These are phyloP conservation scores for Eudyptes chrysolophus DNA, from an alignment of 2,113 vertebrate genomes.

Conservation along the genomic window DNA sequence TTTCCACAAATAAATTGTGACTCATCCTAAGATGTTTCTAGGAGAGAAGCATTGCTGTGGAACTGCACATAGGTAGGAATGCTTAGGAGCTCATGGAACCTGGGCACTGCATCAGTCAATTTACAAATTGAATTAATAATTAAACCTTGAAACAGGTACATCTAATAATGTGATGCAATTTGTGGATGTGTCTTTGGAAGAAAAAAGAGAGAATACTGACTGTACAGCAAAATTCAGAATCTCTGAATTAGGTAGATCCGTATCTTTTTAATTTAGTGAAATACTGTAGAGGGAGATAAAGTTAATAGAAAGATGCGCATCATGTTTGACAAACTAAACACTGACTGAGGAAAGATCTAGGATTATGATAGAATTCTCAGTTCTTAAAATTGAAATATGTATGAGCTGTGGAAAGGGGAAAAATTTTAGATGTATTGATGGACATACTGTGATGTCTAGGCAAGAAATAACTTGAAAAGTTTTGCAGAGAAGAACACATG, in stretches of 20 bases:
- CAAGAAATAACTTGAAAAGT: background rate
- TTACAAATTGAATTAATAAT: conserved; percentile 20
- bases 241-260: conserved; percentile 39
- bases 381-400: background rate
- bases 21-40: background rate
- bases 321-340: background rate
- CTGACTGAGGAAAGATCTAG: background rate
- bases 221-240: conserved; percentile 41
- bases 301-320: conserved; percentile 2
- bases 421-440: background rate
- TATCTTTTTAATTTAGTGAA: conserved; percentile 62
- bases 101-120: conserved; percentile 14
- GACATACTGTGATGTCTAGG: background rate
- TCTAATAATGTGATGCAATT: conserved; percentile 26
- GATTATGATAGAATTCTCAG: background rate
- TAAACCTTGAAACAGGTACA: conserved; percentile 7
- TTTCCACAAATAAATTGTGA: background rate
- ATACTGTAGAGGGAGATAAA: conserved; percentile 5
- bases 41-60: background rate
- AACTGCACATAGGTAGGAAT: background rate
- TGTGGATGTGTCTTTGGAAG: background rate
- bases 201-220: conserved; percentile 16
- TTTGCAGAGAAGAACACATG: background rate
- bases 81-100: background rate
- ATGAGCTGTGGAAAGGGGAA: background rate